phyloP scores from a whole-genome alignment of 2,113 vertebrate species.

The Ammospiza caudacuta region DNA sequence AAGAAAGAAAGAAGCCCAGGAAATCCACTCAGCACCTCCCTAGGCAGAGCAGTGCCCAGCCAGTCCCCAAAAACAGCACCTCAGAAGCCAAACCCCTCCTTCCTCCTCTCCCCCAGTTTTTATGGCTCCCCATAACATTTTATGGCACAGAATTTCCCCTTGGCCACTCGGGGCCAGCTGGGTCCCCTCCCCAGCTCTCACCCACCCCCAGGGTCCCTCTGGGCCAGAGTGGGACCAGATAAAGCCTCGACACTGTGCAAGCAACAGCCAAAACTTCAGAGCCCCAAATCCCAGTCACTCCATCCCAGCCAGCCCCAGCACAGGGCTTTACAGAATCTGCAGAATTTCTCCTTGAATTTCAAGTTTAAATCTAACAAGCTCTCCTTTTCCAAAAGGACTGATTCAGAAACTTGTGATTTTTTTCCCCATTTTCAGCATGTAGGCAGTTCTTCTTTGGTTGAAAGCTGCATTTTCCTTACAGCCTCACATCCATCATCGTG shows the following conservation, averaged over 20 bases:
- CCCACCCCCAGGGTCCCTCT: neutral
- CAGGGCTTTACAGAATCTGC: neutral
- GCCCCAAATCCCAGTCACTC: neutral
- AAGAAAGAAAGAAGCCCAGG: neutral
- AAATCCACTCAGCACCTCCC: neutral
- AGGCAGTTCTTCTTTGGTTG: neutral
- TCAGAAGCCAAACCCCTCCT: neutral
- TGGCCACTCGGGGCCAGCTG: neutral
- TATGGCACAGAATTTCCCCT: neutral
- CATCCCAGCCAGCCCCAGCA: neutral
- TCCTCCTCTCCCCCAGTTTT: neutral
- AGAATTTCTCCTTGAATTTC: neutral
- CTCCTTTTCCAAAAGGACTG: neutral
- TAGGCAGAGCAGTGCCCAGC: neutral
- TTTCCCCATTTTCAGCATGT: neutral
- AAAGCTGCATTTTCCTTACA: neutral
- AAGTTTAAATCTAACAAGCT: neutral
- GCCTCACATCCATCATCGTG: neutral
- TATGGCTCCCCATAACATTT: neutral
- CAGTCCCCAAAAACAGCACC: neutral
- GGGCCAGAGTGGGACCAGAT: neutral
- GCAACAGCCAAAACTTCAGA: neutral
- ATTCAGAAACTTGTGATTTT: neutral
- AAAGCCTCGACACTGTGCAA: neutral
- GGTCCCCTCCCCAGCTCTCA: neutral